Evolutionary conservation across 2,113 vertebrate genomes (phyloP).

Genomic region (Peucedramus taeniatus): DNA sequence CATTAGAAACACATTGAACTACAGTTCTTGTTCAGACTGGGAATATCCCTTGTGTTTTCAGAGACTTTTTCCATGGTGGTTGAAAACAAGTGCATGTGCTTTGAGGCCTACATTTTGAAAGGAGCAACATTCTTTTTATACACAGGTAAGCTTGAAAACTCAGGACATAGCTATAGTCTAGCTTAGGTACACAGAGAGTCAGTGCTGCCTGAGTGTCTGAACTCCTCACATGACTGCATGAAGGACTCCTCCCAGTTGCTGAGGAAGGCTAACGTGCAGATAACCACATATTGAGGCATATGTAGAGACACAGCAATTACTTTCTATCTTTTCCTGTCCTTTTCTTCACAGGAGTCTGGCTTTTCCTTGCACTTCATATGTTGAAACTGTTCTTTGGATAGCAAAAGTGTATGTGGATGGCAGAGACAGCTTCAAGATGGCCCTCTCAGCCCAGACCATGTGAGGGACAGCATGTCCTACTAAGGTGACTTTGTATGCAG

Average conservation of each 20-base stretch:
- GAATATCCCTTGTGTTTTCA: neutral
- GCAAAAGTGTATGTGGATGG: neutral
- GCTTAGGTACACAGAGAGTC: neutral
- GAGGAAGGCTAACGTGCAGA: neutral
- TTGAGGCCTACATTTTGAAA: neutral
- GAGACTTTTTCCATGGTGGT: neutral
- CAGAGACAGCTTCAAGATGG: neutral
- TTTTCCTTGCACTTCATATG: neutral
- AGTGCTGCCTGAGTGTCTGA: neutral
- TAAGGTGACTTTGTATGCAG: neutral
- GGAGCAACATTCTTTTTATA: neutral
- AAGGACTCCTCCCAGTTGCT: neutral
- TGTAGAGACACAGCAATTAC: neutral
- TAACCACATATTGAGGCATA: accelerated
- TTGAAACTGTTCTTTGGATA: neutral
- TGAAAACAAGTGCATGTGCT: neutral
- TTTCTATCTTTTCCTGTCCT: neutral
- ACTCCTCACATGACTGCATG: neutral
- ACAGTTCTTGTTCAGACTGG: neutral
- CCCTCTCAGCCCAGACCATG: neutral
- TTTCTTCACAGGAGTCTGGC: neutral
- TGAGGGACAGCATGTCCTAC: neutral
- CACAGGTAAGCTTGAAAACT: neutral
- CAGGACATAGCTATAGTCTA: neutral
- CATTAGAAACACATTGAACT: neutral